Evolutionary conservation across 2,113 vertebrate genomes (phyloP), one percentile per base, ranked within the genome.

Genomic region (Chamaetylas fuelleborni): DNA sequence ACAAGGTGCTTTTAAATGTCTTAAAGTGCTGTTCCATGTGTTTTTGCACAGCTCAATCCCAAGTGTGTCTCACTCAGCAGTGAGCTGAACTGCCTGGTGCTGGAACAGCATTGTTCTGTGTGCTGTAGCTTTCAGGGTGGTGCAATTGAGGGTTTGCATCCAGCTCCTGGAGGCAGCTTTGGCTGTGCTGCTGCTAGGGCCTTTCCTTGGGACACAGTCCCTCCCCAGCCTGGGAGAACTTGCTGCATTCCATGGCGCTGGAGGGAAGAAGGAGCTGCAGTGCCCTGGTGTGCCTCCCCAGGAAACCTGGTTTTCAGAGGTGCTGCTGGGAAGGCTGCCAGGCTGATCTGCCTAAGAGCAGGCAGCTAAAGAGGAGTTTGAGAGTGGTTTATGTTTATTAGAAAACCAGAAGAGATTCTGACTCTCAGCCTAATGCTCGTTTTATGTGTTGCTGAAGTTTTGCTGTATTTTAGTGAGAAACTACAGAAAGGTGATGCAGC

Each of bases 101-200:
- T 54, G 0, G 15, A 6, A 6, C 66, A 36, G n/a, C 12, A 6
- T n/a, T 60, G 11, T 28, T 74, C 20, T 15, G 24, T 0, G 0
- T 24, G 26, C 33, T 26, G 33, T 8, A n/a, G 34, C 26, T 86
- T 47, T 54, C 22, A 12, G 12, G 5, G 9, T 11, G 17, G 12
- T 40, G 43, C 25, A 26, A 4, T 26, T 65, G 42, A 20, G 19
- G 1, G 0, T 17, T 36, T 51, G 40, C n/a, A 47, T 13, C 33
- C 14, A 14, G 34, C 31, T 65, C 60, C 4, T 8, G 42, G 50
- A 34, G 36, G 29, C 19, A 36, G 29, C 15, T 83, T 72, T 60
- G 82, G n/a, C 56, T 25, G 31, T 40, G 78, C 51, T 71, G 29
- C 45, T 51, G n/a, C 4, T 38, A 45, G 22, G 45, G 50, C 19